Base-by-base conservation (phyloP, 2,888 invertebrate species). In the Seira ritae region DNA sequence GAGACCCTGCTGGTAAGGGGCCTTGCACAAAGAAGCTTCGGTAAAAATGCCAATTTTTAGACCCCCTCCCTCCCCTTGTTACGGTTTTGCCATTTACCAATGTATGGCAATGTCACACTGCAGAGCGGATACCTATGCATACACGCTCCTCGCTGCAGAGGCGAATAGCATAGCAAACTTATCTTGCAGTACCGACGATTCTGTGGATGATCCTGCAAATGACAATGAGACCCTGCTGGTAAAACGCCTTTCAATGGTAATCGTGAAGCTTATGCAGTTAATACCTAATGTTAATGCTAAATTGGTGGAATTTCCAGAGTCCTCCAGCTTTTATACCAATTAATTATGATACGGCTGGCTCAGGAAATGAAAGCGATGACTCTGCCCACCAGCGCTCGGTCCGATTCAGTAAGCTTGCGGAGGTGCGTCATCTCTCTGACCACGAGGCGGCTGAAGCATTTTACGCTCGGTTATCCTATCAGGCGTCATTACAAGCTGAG, bases 291-390 rank as follows among this genome's bases (percentile, higher is more conserved):
- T n/a, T n/a, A n/a, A n/a, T n/a, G n/a, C n/a, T n/a, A n/a, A n/a
- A n/a, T n/a, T n/a, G n/a, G n/a, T n/a, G n/a, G n/a, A n/a, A n/a
- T 89, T 90, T 92, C 20, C 90, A 97, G 95, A 96, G 97, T 90
- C 97, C 97, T 90, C 96, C 98, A 19, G 95, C 96, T 69, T 98
- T 95, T 93, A 95, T 98, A 87, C 98, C 98, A 72, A 95, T 98
- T 31, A 95, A 97, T 90, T 93, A 93, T 17, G 94, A 94, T 37
- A 91, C 92, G 75, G 92, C 92, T 87, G 93, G 92, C 87, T 95
- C 95, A 66, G 95, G 95, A 62, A 95, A 95, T 42, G 96, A 96
- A 90, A 95, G 95, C 88, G 96, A 97, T 91, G 31, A 96, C 90
- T 95, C 96, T 79, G 95, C 95, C 15, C 93, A 85, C n/a, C 85